Evolutionary conservation across 2,888 invertebrate species (phyloP).

Genomic region (Drosophila testacea): DNA sequence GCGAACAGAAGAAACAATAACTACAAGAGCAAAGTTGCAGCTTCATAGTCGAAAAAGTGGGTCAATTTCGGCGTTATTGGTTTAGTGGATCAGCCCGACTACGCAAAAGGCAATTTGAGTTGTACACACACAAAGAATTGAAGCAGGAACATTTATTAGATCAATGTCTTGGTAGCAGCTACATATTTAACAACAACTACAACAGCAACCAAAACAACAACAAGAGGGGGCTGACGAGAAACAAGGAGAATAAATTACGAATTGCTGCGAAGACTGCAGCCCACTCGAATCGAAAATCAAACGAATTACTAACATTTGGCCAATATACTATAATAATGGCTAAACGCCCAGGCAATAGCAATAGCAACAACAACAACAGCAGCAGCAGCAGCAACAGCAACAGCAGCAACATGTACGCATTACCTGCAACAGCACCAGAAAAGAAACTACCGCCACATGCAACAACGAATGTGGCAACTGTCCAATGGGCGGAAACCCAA

Average conservation of each 20-base stretch:
- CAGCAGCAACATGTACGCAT: conserved; percentile 28
- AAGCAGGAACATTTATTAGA: conserved; percentile 54
- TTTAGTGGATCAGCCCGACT: conserved; percentile 69
- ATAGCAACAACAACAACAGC: conserved; percentile 4
- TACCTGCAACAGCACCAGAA: conserved; percentile 37
- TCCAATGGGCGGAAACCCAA: conserved; percentile 40
- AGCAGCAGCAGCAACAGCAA: conserved; percentile 9
- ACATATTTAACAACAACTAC: conserved; percentile 12
- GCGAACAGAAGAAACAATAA: conserved; percentile 13
- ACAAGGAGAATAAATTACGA: conserved; percentile 58
- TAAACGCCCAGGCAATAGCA: conserved; percentile 64
- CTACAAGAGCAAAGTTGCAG: conserved; percentile 23
- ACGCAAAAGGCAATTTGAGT: conserved; percentile 65
- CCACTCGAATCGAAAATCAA: conserved; percentile 60
- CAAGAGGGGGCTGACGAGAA: conserved; percentile 30
- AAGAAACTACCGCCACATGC: conserved; percentile 34
- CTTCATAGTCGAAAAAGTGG: conserved; percentile 56
- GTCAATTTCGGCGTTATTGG: conserved; percentile 74
- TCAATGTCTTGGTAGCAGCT: conserved; percentile 57
- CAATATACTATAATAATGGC: conserved; percentile 69
- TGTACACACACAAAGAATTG: conserved; percentile 22
- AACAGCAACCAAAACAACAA: conserved; percentile 6
- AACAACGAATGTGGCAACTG: conserved; percentile 49
- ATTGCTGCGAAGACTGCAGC: conserved; percentile 37
- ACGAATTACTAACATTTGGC: conserved; percentile 66